Base-by-base conservation (phyloP, 2,797 vertebrate species). In the Spinibarbus caldwelli region DNA sequence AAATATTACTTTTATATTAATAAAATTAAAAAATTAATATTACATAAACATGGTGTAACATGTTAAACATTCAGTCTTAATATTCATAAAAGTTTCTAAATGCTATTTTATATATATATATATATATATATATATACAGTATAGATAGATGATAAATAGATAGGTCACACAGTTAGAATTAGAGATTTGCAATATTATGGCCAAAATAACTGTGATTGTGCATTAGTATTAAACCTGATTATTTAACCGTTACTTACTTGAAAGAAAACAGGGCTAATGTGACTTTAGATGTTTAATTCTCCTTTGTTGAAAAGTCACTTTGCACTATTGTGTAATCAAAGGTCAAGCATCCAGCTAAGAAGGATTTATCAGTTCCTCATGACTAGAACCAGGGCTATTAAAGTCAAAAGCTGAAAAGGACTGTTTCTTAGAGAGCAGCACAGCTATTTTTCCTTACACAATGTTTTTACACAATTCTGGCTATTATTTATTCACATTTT, bases 341-440 rank as follows among this genome's bases (percentile, higher is more conserved):
- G 31, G 12, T 64, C 84, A 78, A 66, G 84, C 45, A 67, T 83
- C 84, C 43, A 68, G 68, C 36, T 41, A 86, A 85, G 57, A 87
- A 47, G 68, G 85, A 88, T 89, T 90, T 88, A 88, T 82, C 79
- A 79, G 72, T 77, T 86, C 75, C 78, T 71, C 84, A 73, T 88
- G 85, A 87, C 84, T 31, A 78, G 66, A 73, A 66, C 38, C 73
- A 67, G 80, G 62, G 70, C 67, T 75, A 87, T 66, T 79, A 49
- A 84, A 83, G 73, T 85, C 87, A 84, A 79, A 52, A 31, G 77
- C 83, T 21, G 49, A 43, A 19, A n/a, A 9, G n/a, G n/a, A n/a
- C 31, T n/a, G 66, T 72, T 72, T 49, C 54, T 62, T 15, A 43
- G 68, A 68, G 36, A 76, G 17, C 36, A 38, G 14, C 34, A 38